These are phyloP conservation scores for Cecropterus lyciades DNA, from an alignment of 1,140 invertebrate species.

Conservation along the genomic window DNA sequence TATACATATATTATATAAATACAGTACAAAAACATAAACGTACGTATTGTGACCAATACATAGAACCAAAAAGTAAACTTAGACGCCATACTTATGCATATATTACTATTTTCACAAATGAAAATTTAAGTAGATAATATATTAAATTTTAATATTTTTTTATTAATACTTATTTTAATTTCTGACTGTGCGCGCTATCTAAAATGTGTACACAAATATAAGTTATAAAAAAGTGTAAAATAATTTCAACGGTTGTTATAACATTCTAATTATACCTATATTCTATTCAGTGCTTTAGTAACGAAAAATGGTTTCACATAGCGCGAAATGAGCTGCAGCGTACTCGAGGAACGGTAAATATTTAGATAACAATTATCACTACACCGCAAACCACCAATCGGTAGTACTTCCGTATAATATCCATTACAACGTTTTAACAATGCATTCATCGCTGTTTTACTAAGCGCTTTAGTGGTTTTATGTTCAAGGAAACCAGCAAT, in stretches of 20 bases:
- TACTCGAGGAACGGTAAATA: conserved; percentile 69
- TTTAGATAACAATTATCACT: conserved; percentile 77
- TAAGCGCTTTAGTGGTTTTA: neutral
- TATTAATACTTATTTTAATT: too few species aligned
- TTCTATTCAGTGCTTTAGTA: conserved; percentile 19
- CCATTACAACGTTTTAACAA: neutral
- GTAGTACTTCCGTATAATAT: conserved; percentile 43
- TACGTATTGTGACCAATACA: too few species aligned
- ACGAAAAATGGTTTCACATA: conserved; percentile 49
- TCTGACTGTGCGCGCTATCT: too few species aligned
- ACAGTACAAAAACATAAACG: too few species aligned
- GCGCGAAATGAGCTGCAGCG: conserved; percentile 55
- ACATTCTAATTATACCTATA: conserved; percentile 7
- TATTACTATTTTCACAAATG: too few species aligned
- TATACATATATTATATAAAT: too few species aligned
- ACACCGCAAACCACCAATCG: conserved; percentile 58
- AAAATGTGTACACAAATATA: too few species aligned
- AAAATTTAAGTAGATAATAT: too few species aligned
- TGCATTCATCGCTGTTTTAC: conserved; percentile 42
- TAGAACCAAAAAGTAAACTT: too few species aligned
- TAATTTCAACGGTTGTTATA: neutral
- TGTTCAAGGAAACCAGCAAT: conserved; percentile 39
- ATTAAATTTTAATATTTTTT: too few species aligned
- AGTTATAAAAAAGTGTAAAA: too few species aligned
- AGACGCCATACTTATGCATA: too few species aligned